A percentile compares a stretch with the other conserved stretches of the same genome.
Conservation (phyloP, 1,140 invertebrate genomes). For the Delia radicum region DNA sequence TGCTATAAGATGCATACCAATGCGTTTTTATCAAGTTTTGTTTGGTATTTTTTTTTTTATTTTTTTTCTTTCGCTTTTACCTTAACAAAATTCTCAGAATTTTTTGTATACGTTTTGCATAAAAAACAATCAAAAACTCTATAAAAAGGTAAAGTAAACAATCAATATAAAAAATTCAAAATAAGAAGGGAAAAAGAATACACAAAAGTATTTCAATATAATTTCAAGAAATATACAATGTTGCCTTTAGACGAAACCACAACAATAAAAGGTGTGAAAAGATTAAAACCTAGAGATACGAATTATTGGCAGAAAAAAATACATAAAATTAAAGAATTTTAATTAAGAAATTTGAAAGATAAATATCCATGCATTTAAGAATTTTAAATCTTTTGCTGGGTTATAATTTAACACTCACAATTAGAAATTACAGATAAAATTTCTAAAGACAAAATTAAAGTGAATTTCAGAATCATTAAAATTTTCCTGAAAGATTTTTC, state of each 20-base stretch:
- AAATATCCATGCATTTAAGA: too few relatives aligned
- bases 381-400: too few relatives aligned
- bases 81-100: neutral
- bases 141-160: neutral
- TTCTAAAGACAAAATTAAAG: too few relatives aligned
- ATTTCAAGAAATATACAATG: neutral
- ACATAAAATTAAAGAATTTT: neutral
- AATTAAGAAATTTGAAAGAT: neutral
- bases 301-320: neutral
- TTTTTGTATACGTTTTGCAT: neutral
- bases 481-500: too few relatives aligned
- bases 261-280: neutral
- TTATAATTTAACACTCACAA: too few relatives aligned
- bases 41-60: too few relatives aligned
- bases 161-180: neutral
- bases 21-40: too few relatives aligned
- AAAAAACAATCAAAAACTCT: neutral
- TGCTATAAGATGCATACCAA: neutral
- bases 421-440: too few relatives aligned
- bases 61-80: too few relatives aligned
- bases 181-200: neutral
- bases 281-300: neutral
- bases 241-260: neutral
- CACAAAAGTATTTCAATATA: neutral
- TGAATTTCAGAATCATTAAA: too few relatives aligned